Evolutionary conservation across 2,797 vertebrate genomes (phyloP).

Genomic region (Intellagama lesueurii): DNA sequence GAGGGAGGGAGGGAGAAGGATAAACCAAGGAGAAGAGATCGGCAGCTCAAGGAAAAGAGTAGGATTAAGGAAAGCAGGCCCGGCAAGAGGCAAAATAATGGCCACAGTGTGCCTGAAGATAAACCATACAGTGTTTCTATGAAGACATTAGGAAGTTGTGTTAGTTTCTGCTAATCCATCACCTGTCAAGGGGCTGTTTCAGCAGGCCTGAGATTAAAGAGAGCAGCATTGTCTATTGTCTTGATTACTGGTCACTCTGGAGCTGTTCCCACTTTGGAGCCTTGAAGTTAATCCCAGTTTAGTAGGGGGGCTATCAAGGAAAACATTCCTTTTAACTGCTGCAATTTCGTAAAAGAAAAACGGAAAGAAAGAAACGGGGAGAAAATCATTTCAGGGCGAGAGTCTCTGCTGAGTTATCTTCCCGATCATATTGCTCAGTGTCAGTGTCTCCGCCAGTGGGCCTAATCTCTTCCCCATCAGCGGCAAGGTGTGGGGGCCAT

Average conservation of each 20-base stretch:
- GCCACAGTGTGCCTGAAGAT: conserved; percentile 63
- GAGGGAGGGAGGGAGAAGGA: conserved; percentile 46
- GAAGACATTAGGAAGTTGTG: conserved; percentile 69
- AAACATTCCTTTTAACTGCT: conserved; percentile 57
- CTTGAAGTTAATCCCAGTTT: conserved; percentile 72
- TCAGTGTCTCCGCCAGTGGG: neutral
- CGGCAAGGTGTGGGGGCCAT: fast-evolving
- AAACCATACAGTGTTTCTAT: conserved; percentile 60
- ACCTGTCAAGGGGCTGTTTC: conserved; percentile 78
- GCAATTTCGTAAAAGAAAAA: neutral
- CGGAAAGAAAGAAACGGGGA: neutral
- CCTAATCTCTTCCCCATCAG: conserved; percentile 19
- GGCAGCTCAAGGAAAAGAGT: conserved; percentile 30
- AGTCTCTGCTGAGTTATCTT: neutral
- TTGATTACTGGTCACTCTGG: conserved; percentile 26
- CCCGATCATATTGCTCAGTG: neutral
- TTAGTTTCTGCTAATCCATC: conserved; percentile 75
- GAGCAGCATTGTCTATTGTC: conserved; percentile 51
- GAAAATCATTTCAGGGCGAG: neutral
- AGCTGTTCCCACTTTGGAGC: conserved; percentile 16
- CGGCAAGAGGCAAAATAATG: conserved; percentile 51
- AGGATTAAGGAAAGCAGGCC: conserved; percentile 45
- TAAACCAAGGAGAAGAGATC: conserved; percentile 58
- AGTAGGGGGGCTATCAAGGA: conserved; percentile 68
- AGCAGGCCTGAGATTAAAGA: conserved; percentile 47